A percentile compares a stretch with the other conserved stretches of the same genome.
These are phyloP conservation scores for Todiramphus saurophagus DNA, from an alignment of 2,113 vertebrate genomes.

Conservation along the genomic window DNA sequence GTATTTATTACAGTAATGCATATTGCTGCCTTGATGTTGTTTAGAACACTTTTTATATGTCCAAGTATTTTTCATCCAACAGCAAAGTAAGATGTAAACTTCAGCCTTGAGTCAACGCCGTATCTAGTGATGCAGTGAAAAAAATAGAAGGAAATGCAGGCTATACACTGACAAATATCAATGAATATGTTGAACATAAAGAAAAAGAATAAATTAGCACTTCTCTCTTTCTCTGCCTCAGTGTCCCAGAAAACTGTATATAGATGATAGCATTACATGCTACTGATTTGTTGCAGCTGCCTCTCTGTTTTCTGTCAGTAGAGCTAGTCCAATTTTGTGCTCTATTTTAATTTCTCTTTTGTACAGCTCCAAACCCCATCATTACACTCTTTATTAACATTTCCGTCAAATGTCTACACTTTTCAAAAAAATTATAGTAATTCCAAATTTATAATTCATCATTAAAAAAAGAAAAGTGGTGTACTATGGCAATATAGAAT, in stretches of 20 bases:
- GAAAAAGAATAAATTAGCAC: constrained; percentile 29
- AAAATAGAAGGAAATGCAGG: background rate
- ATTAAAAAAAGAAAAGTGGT: background rate
- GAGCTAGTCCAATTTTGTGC: background rate
- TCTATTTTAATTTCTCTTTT: constrained; percentile 6
- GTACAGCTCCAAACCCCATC: background rate
- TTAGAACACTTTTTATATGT: background rate
- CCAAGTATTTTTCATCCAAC: background rate
- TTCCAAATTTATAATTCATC: constrained; percentile 23
- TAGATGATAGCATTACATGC: background rate
- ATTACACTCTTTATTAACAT: constrained; percentile 4
- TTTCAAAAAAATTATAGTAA: background rate
- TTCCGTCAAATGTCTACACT: background rate
- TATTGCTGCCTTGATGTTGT: background rate
- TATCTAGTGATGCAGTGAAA: background rate
- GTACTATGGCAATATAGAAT: background rate
- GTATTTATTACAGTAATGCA: background rate
- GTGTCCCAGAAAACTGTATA: constrained; percentile 13
- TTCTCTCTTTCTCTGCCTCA: constrained; percentile 37
- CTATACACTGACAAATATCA: background rate
- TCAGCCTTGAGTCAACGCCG: background rate
- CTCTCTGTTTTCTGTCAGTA: background rate
- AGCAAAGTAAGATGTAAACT: background rate
- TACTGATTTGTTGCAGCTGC: constrained; percentile 22
- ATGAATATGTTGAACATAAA: constrained; percentile 1